Conservation (phyloP, 2,888 invertebrate species). For the Machimus rusticus region DNA sequence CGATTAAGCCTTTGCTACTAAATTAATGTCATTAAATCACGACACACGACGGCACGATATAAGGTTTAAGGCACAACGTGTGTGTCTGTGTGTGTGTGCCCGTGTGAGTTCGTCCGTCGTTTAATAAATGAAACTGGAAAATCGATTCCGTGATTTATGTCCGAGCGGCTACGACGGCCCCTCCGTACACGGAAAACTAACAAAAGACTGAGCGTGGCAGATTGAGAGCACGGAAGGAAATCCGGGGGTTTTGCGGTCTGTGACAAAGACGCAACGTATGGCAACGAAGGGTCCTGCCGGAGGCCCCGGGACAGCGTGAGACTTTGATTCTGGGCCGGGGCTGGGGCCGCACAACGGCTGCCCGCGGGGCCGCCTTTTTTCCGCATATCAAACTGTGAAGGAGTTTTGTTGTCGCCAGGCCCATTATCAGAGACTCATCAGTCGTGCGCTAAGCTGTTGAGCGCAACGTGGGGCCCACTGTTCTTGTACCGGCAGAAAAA, state of each 20-base stretch:
- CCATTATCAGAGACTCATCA: slow-evolving; percentile 27
- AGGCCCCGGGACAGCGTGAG: not conserved
- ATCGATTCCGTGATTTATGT: slow-evolving; percentile 44
- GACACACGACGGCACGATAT: slow-evolving; percentile 21
- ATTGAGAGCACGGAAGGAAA: not conserved
- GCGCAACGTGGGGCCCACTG: not conserved
- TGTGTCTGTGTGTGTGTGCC: not conserved
- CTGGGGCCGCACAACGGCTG: not conserved
- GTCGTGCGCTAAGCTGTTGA: slow-evolving; percentile 26
- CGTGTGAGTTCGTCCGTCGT: not conserved
- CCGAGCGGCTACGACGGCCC: slow-evolving; percentile 22
- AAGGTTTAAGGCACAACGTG: not conserved
- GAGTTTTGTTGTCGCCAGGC: slow-evolving; percentile 32
- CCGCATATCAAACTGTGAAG: slow-evolving; percentile 10
- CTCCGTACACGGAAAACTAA: slow-evolving; percentile 9
- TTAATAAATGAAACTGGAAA: slow-evolving; percentile 38
- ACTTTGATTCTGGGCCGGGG: not conserved
- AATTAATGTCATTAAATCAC: slow-evolving; percentile 47
- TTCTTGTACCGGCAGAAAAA: not conserved
- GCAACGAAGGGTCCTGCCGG: not conserved
- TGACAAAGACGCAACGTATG: slow-evolving; percentile 5
- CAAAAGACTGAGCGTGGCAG: slow-evolving; percentile 15
- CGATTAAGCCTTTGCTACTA: slow-evolving; percentile 45
- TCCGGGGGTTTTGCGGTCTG: not conserved
- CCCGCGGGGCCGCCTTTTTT: not conserved